Evolutionary conservation across 2,797 vertebrate genomes (phyloP).

Genomic region (Gymnothorax javanicus): DNA sequence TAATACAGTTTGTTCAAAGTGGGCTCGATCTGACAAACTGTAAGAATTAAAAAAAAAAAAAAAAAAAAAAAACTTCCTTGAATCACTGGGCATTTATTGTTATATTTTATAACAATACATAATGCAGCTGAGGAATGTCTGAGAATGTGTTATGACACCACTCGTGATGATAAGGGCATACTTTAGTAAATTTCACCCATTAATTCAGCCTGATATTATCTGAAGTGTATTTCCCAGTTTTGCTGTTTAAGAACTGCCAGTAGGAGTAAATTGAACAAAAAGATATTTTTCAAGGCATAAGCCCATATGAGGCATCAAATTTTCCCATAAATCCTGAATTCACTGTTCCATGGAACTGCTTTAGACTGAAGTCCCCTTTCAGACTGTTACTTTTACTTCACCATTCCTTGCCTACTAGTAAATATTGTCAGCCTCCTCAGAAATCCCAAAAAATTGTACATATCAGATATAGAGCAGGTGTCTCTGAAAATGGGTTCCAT

Average conservation of each 20-base stretch:
- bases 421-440: background rate
- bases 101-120: background rate
- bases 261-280: background rate
- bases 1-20: too few species aligned
- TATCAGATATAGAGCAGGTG: background rate
- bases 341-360: background rate
- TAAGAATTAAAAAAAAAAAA: too few species aligned
- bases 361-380: background rate
- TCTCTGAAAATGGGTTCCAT: background rate
- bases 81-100: too few species aligned
- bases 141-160: background rate
- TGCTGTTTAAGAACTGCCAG: background rate
- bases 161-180: background rate
- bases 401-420: background rate
- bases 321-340: background rate
- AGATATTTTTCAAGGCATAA: background rate
- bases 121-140: background rate
- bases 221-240: background rate
- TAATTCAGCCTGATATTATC: background rate
- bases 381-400: background rate
- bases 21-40: too few species aligned
- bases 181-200: slow-evolving; percentile 3
- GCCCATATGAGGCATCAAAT: background rate
- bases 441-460: background rate
- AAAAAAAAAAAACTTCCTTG: too few species aligned